Evolutionary conservation across 1,140 invertebrate species (phyloP), one percentile per base, ranked within the genome.

Genomic region (Nasonia vitripennis): DNA sequence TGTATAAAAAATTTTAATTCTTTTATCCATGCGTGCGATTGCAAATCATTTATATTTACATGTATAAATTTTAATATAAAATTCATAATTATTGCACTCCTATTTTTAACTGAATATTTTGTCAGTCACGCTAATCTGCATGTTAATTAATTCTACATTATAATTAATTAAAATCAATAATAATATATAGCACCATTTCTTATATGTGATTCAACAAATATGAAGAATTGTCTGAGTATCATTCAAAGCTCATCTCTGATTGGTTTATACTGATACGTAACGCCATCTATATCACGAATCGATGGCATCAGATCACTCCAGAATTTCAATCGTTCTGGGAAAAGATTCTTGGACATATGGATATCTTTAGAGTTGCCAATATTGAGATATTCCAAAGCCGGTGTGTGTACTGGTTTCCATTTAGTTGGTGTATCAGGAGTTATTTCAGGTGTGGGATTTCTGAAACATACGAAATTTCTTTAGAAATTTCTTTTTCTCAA

Each of bases 391-490:
- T 94, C 93, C 68, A 93, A 90, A 3, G 89, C 82, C 3, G 90
- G 37, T 0, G 92, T 92, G 62, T 88, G 91, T 0, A 94, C 90
- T 51, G 94, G 93, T n/a, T 90, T 89, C 94, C 94, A 95, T 85
- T 93, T 93, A 0, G 91, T 31, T 11, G 91, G 90, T 45, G 92
- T 81, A 11, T 90, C 14, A 1, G 84, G 12, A 6, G 92, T 91
- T 5, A 91, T 74, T 87, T 92, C 89, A 0, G 93, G 93, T 5
- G 94, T 94, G 7, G 94, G 94, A 89, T 94, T 93, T 86, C 94
- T 94, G 79, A 34, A 92, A 88, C 17, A 51, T 51, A 1, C 14
- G 3, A 17, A 17, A 51, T 51, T 51, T 51, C 1, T 51, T 51
- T 2, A 51, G 14, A 1, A 51, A 14, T 17, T 51, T 51, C 12